Percentiles rank a stretch among this genome's conserved stretches.
These are phyloP conservation scores for Champsocephalus esox DNA, from an alignment of 2,797 vertebrate genomes.

Conservation along the genomic window DNA sequence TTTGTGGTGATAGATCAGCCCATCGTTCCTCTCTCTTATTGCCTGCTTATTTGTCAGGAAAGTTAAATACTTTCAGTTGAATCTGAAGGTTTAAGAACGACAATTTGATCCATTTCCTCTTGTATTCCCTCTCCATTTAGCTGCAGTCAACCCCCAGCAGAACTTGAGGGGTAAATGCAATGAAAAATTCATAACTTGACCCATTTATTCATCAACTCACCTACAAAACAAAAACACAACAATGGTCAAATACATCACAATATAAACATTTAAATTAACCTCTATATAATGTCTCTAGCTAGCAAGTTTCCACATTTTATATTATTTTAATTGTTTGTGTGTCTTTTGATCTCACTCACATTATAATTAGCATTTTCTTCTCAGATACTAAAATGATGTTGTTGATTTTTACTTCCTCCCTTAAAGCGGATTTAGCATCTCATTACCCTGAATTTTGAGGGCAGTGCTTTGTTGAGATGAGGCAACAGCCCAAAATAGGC, in stretches of 20 bases:
- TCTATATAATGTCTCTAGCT: background rate
- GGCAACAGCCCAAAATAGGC: slow-evolving; percentile 47
- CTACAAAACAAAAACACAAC: slow-evolving; percentile 6
- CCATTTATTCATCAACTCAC: slow-evolving; percentile 47
- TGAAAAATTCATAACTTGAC: slow-evolving; percentile 57
- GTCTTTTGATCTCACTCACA: background rate
- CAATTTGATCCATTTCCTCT: slow-evolving; percentile 15
- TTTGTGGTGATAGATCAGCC: too few species aligned
- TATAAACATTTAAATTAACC: background rate
- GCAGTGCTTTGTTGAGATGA: slow-evolving; percentile 28
- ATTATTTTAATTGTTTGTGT: background rate
- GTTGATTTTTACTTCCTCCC: background rate
- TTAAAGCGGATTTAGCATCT: slow-evolving; percentile 8
- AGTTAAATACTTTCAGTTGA: background rate
- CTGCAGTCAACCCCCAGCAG: slow-evolving; percentile 11
- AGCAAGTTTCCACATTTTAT: background rate
- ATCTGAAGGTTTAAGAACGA: background rate
- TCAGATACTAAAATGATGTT: background rate
- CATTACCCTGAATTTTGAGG: slow-evolving; percentile 22
- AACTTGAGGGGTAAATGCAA: background rate
- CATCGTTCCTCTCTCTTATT: too few species aligned
- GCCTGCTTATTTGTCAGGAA: background rate
- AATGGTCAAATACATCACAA: background rate
- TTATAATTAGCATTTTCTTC: background rate
- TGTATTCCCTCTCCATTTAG: background rate